Evolutionary conservation across 2,888 invertebrate species (phyloP).

Genomic region (Stenchaetothrips biformis): DNA sequence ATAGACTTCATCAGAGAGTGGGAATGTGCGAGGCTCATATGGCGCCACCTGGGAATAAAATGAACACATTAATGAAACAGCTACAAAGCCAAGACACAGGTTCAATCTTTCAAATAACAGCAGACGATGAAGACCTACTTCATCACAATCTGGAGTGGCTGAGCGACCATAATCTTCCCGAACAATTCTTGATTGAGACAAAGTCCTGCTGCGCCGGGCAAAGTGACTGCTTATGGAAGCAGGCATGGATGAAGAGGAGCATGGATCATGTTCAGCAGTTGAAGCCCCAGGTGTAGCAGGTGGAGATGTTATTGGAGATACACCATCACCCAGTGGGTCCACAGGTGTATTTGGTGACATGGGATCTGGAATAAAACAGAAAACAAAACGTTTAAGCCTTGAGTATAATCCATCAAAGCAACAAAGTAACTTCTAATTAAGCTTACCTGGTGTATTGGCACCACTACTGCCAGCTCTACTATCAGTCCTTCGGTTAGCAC

Average conservation of each 20-base stretch:
- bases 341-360: conserved; percentile 56
- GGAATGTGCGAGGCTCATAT: conserved; percentile 70
- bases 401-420: background rate
- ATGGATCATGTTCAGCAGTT: background rate
- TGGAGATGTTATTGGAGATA: conserved; percentile 51
- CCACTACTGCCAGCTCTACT: conserved; percentile 66
- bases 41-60: conserved; percentile 57
- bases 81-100: conserved; percentile 26
- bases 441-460: conserved; percentile 61
- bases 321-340: conserved; percentile 44
- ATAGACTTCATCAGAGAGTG: conserved; percentile 64
- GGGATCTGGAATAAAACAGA: conserved; percentile 48
- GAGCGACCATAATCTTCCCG: conserved; percentile 37
- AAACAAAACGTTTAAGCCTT: background rate
- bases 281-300: conserved; percentile 50
- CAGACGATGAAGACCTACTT: background rate
- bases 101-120: conserved; percentile 41
- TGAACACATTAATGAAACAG: background rate
- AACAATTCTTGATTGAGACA: conserved; percentile 51
- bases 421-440: background rate
- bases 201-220: conserved; percentile 48
- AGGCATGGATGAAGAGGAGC: background rate
- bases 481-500: conserved; percentile 61
- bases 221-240: background rate
- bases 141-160: conserved; percentile 21